phyloP scores from a whole-genome alignment of 2,888 invertebrate genomes.

The Drosophila meridionalis region DNA sequence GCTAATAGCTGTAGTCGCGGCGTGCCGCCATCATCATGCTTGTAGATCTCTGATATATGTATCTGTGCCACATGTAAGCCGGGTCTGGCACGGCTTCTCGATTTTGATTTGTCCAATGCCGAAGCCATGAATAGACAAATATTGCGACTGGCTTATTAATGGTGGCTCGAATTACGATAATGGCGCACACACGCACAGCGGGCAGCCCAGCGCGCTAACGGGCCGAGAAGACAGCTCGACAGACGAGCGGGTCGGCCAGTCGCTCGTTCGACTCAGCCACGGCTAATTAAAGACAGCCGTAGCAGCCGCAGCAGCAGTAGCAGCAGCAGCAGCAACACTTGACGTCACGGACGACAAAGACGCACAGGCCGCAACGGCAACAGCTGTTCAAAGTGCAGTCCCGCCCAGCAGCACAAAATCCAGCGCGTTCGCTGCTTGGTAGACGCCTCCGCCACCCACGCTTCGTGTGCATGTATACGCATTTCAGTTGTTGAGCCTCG shows the following conservation, averaged over 20 bases:
- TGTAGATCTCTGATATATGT: conserved; percentile 14
- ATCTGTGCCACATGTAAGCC: conserved; percentile 14
- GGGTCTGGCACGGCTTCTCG: conserved; percentile 32
- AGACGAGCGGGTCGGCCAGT: background rate
- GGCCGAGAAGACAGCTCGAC: background rate
- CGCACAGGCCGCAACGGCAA: conserved; percentile 44
- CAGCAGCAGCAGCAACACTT: conserved; percentile 37
- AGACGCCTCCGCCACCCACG: background rate
- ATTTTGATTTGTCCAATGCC: conserved; percentile 50
- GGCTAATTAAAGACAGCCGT: conserved; percentile 56
- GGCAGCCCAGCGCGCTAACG: conserved; percentile 24
- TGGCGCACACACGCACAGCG: conserved; percentile 38
- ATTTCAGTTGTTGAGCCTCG: conserved; percentile 70
- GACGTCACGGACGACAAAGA: conserved; percentile 57
- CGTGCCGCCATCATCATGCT: conserved; percentile 43
- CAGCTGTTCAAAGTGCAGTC: conserved; percentile 67
- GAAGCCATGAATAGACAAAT: conserved; percentile 66
- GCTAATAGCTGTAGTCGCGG: conserved; percentile 37
- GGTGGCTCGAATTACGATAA: conserved; percentile 53
- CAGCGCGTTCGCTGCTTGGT: conserved; percentile 16
- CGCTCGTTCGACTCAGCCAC: conserved; percentile 7
- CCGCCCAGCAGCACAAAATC: conserved; percentile 37
- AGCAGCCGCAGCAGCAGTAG: conserved; percentile 23
- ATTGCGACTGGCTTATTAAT: conserved; percentile 69
- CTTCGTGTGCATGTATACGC: conserved; percentile 54